A percentile compares a stretch with the other conserved stretches of the same genome.
These are phyloP conservation scores for Leptopilina myrica DNA, from an alignment of 2,888 invertebrate genomes.

Conservation along the genomic window DNA sequence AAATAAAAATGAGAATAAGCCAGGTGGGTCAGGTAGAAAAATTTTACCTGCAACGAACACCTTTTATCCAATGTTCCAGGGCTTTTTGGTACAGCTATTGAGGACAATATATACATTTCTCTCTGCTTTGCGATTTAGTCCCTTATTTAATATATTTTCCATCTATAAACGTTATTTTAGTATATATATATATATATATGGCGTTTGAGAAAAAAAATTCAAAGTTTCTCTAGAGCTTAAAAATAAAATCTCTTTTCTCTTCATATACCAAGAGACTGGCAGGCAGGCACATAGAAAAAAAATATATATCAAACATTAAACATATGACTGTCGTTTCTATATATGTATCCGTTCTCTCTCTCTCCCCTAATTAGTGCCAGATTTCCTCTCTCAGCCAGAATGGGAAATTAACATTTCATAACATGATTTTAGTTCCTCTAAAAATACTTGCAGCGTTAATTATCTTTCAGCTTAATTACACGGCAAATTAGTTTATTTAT, in stretches of 20 bases:
- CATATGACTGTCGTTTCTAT: slow-evolving; percentile 45
- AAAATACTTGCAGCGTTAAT: background rate
- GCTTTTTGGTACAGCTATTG: background rate
- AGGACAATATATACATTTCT: background rate
- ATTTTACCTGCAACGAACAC: slow-evolving; percentile 43
- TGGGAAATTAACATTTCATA: slow-evolving; percentile 25
- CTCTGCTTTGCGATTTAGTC: slow-evolving; percentile 14
- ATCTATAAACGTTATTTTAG: slow-evolving; percentile 39
- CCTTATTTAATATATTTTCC: slow-evolving; percentile 13
- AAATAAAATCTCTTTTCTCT: slow-evolving; percentile 39
- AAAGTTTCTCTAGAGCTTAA: slow-evolving; percentile 41
- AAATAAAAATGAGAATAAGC: slow-evolving; percentile 55
- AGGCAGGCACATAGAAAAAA: background rate
- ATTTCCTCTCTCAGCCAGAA: background rate
- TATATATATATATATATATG: background rate
- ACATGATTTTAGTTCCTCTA: slow-evolving; percentile 22
- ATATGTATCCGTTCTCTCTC: background rate
- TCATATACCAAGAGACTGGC: too few relatives aligned
- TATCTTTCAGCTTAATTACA: background rate
- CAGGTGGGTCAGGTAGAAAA: slow-evolving; percentile 71
- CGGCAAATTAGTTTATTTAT: too few relatives aligned
- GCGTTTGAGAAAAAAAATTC: background rate
- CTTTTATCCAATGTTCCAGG: slow-evolving; percentile 44
- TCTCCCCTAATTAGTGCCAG: slow-evolving; percentile 30
- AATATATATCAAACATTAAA: slow-evolving; percentile 36